Evolutionary conservation across 2,113 vertebrate species (phyloP), one percentile per base, ranked within the genome.

Genomic region (Terrapene triunguis): DNA sequence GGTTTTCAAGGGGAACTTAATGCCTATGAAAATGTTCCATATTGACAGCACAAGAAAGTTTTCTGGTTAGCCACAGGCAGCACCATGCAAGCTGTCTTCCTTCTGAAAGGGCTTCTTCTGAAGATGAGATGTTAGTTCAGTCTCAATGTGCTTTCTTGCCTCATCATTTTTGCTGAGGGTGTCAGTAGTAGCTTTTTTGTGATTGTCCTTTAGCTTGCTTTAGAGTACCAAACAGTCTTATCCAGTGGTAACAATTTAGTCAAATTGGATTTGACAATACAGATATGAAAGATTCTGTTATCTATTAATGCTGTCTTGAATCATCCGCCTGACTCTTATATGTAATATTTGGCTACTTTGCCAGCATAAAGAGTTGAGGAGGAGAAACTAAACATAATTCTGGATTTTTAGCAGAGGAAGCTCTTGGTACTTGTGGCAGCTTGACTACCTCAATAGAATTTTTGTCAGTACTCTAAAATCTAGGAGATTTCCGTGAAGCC

Each of bases 221-320:
- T 95, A 89, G 81, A 84, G 44, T 53, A 6, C 53, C 84, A 6
- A 69, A 38, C n/a, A 95, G 55, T 38, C 29, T 19, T 25, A 84
- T 78, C 85, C 92, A 93, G 59, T 69, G 81, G 51, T 48, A 84
- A 12, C 95, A 82, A 83, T 95, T 93, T 94, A 90, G 86, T 92
- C 78, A 92, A 95, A 55, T 92, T 89, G 89, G 35, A n/a, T 50
- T 93, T 94, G 82, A 2, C 57, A 12, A 6, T 65, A 81, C 89
- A 94, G 35, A 93, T 89, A 81, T 84, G 87, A 97, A 90, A 88
- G 95, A 88, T 97, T 92, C 55, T 92, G 44, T 86, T 89, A 84
- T 51, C 85, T 89, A 2, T 88, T 88, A 69, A 29, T 87, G 35
- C 76, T 69, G 74, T 55, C 92, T 65, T 74, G 65, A 92, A 84